Base-by-base conservation (phyloP, 2,888 invertebrate species). In the Bhutanitis thaidina region DNA sequence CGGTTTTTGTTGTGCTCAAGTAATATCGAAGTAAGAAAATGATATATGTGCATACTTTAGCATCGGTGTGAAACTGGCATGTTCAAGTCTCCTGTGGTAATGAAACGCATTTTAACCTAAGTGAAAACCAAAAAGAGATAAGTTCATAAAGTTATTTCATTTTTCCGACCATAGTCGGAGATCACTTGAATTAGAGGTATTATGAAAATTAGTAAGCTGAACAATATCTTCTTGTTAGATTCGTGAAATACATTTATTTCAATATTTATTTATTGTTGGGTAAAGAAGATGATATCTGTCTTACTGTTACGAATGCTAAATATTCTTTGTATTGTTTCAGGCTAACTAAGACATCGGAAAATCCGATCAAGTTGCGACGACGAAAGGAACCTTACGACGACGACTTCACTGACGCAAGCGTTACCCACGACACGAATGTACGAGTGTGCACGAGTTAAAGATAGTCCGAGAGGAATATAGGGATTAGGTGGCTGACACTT, bases 341-440 rank as follows among this genome's bases (percentile, higher is more conserved):
- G 84, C 80, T 78, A 63, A 69, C 66, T 65, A 61, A 71, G 65
- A 69, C 65, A 74, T 71, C 67, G 64, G 65, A 58, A 67, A 72
- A 69, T 69, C 67, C 62, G 60, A 58, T 56, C 65, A 63, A 61
- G 58, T 59, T 59, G 60, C 61, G 54, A 66, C 65, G 54, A 65
- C 65, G 61, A 64, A 67, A 62, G 55, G 64, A 56, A 69, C 65
- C 64, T 71, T 71, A 64, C 64, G 59, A 63, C 60, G 50, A 53
- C 60, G 57, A 61, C 65, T 68, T 52, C 74, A 73, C 72, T 70
- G 65, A 57, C 67, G 68, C 67, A 64, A 62, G 67, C 67, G 58
- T 65, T 59, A 56, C 56, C 48, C 43, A 43, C 35, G 38, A 43
- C 14, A 48, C 43, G 35, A 35, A 34, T 35, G 25, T 13, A 43